phyloP scores from a whole-genome alignment of 2,888 invertebrate species.

The Drepanosiphum platanoidis region DNA sequence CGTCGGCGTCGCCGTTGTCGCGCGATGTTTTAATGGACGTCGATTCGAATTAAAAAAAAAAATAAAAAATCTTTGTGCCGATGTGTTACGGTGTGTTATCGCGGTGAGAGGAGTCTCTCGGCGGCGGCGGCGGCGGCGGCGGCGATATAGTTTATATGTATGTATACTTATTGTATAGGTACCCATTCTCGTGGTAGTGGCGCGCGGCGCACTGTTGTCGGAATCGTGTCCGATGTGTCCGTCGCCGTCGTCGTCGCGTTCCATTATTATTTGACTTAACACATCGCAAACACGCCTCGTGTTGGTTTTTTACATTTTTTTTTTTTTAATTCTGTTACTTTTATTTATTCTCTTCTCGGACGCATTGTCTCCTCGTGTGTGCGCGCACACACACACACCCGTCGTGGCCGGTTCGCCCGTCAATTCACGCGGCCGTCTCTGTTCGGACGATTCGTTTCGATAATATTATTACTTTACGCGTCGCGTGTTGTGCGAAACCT shows the following conservation, averaged over 20 bases:
- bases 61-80: neutral
- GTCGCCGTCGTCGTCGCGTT: neutral
- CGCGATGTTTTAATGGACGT: constrained; percentile 7
- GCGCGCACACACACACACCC: too few relatives aligned
- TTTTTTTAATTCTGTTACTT: neutral
- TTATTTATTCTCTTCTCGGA: neutral
- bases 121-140: neutral
- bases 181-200: constrained; percentile 20
- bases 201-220: constrained; percentile 28
- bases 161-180: too few relatives aligned
- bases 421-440: too few relatives aligned
- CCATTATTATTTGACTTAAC: constrained; percentile 28
- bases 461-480: too few relatives aligned
- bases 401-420: too few relatives aligned
- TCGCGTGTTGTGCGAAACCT: too few relatives aligned
- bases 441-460: too few relatives aligned
- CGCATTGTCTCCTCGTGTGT: too few relatives aligned
- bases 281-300: constrained; percentile 9
- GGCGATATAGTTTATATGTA: too few relatives aligned
- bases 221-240: constrained; percentile 26
- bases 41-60: constrained; percentile 6
- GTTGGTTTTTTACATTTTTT: neutral
- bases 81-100: constrained; percentile 40
- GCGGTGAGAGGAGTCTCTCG: constrained; percentile 10
- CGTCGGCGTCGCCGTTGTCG: neutral